phyloP scores from a whole-genome alignment of 2,888 invertebrate genomes.

The Branchipolynoe longqiensis region DNA sequence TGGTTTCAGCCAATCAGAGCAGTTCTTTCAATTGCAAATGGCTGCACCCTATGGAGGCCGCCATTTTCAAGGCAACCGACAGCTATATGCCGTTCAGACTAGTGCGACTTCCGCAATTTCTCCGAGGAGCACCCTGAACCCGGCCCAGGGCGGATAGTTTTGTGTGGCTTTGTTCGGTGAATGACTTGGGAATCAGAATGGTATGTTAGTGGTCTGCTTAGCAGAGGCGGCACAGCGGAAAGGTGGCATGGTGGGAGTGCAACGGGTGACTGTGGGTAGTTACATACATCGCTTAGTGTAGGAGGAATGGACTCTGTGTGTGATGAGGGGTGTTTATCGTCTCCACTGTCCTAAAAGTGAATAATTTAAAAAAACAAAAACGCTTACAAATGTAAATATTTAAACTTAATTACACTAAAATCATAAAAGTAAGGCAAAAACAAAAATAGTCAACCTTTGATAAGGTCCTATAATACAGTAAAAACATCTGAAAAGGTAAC shows the following conservation, averaged over 20 bases:
- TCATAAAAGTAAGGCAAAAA: constrained; percentile 5
- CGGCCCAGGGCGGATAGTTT: too few species aligned
- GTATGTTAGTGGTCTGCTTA: background rate
- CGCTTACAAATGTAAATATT: constrained; percentile 17
- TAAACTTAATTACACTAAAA: constrained; percentile 10
- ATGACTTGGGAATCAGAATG: background rate
- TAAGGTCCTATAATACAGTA: too few species aligned
- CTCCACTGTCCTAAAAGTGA: constrained; percentile 41
- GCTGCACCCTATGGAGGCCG: too few species aligned
- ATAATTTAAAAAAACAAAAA: constrained; percentile 20
- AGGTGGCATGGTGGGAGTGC: background rate
- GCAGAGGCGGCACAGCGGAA: background rate
- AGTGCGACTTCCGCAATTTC: too few species aligned
- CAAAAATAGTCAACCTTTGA: constrained; percentile 22
- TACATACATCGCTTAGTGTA: constrained; percentile 53
- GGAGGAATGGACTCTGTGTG: constrained; percentile 47
- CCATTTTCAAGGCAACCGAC: too few species aligned
- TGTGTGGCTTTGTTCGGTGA: too few species aligned
- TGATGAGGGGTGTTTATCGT: constrained; percentile 29
- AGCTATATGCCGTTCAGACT: too few species aligned
- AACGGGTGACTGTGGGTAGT: background rate
- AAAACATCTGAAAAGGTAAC: too few species aligned
- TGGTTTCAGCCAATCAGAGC: too few species aligned
- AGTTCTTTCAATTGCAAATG: too few species aligned
- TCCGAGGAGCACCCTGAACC: too few species aligned